Evolutionary conservation across 2,113 vertebrate genomes (phyloP), one percentile per base, ranked within the genome.

Genomic region (Lynx canadensis): DNA sequence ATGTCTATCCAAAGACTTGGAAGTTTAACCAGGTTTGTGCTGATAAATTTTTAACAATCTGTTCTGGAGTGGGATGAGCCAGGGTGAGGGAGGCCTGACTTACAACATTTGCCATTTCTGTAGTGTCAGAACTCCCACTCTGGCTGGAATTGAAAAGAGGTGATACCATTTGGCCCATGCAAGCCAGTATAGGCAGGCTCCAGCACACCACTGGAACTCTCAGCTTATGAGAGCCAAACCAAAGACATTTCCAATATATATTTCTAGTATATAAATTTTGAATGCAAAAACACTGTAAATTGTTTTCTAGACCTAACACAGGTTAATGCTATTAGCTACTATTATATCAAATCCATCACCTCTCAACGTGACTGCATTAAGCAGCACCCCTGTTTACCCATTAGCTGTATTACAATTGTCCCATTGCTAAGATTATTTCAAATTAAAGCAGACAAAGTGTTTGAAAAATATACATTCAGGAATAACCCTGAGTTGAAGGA

Each of bases 391-490:
- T 78, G 36, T 45, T 93, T 50, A 66, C 68, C 57, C 25, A 94
- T 95, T 97, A 88, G 63, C 63, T 95, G 48, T 69, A 93, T 95
- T 83, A 87, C 41, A 85, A 84, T 63, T 63, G 66, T 89, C 36
- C 71, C 63, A 94, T 93, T 94, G 81, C 65, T 91, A 93, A 94
- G 78, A 93, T 93, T 86, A 82, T 89, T 97, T 97, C 55, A 93
- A 89, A 97, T 83, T 97, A 95, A 94, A 97, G 55, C 48, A 85
- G 84, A 87, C 48, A 82, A 94, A 36, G 4, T 63, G 9, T 60
- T 95, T 94, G 71, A 88, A 86, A 97, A 89, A 94, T 81, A 95
- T 85, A 94, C 69, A 80, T 81, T 73, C 71, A 80, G 76, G 81
- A 94, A 93, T 95, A 90, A 91, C 60, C 23, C 52, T 81, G 48